phyloP scores from a whole-genome alignment of 2,888 invertebrate species.

The Timandra comae region DNA sequence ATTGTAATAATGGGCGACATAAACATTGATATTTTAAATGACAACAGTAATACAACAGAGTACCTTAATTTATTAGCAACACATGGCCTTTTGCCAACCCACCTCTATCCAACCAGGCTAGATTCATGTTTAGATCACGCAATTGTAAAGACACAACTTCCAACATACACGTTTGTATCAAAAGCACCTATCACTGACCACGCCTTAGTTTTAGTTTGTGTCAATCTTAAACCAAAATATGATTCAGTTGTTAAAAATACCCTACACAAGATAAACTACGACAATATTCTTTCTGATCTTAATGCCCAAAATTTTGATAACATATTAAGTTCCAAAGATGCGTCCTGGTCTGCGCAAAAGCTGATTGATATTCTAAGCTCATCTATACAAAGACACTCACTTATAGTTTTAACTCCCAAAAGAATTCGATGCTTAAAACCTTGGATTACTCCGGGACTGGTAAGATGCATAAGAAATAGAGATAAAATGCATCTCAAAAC shows the following conservation, averaged over 20 bases:
- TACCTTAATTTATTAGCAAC: not conserved
- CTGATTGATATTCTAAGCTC: not conserved
- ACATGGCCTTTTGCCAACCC: not conserved
- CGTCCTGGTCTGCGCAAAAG: not conserved
- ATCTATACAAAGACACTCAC: constrained; percentile 1
- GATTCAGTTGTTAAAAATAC: not conserved
- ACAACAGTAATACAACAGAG: not conserved
- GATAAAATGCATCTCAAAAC: constrained; percentile 11
- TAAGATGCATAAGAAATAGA: constrained; percentile 19
- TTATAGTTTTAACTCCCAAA: not conserved
- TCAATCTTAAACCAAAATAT: not conserved
- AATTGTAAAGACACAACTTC: not conserved
- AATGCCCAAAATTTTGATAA: not conserved
- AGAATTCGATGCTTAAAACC: constrained; percentile 12
- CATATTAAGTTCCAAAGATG: not conserved
- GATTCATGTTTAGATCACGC: not conserved
- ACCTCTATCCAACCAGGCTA: not conserved
- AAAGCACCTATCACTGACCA: not conserved
- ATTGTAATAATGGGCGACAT: not conserved
- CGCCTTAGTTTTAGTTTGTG: not conserved
- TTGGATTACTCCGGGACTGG: constrained; percentile 17
- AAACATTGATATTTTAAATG: not conserved
- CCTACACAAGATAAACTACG: not conserved
- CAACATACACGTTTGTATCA: not conserved
- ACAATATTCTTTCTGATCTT: not conserved